Conservation (phyloP, 2,888 invertebrate genomes). For the Melolontha melolontha region DNA sequence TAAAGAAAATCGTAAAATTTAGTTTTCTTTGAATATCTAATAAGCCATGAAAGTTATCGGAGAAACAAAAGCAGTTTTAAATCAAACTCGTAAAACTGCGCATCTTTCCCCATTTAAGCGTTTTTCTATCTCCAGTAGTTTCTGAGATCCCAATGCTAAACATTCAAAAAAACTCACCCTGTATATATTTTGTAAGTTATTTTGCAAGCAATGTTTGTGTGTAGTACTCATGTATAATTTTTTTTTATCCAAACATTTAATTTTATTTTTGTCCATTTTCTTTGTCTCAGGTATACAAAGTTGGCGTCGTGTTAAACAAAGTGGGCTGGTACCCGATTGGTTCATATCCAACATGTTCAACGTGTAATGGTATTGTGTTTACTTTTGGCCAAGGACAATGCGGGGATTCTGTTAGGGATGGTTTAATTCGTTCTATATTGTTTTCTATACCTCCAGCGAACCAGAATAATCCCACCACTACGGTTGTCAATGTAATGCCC, state of each 20-base stretch:
- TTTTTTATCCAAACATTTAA: not conserved
- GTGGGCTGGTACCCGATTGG: conserved; percentile 86
- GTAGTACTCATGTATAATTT: too few relatives aligned
- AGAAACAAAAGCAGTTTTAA: too few relatives aligned
- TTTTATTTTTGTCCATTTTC: conserved; percentile 41
- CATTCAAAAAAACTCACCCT: too few relatives aligned
- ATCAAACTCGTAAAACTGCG: too few relatives aligned
- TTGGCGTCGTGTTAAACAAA: conserved; percentile 86
- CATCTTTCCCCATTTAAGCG: too few relatives aligned
- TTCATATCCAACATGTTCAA: conserved; percentile 75
- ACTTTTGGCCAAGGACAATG: conserved; percentile 80
- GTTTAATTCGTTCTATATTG: conserved; percentile 82
- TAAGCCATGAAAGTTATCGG: too few relatives aligned
- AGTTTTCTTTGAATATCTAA: too few relatives aligned
- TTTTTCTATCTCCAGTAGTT: too few relatives aligned
- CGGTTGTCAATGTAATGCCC: conserved; percentile 35
- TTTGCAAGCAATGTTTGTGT: too few relatives aligned
- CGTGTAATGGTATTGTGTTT: conserved; percentile 80
- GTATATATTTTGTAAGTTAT: too few relatives aligned
- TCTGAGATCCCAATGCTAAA: too few relatives aligned
- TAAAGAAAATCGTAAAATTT: too few relatives aligned
- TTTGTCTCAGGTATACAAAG: conserved; percentile 76
- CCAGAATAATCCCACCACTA: conserved; percentile 41
- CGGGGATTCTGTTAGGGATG: conserved; percentile 79
- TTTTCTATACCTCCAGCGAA: conserved; percentile 68